These are phyloP conservation scores for Arrhopalites spinosus DNA, from an alignment of 2,888 invertebrate genomes.

Conservation along the genomic window DNA sequence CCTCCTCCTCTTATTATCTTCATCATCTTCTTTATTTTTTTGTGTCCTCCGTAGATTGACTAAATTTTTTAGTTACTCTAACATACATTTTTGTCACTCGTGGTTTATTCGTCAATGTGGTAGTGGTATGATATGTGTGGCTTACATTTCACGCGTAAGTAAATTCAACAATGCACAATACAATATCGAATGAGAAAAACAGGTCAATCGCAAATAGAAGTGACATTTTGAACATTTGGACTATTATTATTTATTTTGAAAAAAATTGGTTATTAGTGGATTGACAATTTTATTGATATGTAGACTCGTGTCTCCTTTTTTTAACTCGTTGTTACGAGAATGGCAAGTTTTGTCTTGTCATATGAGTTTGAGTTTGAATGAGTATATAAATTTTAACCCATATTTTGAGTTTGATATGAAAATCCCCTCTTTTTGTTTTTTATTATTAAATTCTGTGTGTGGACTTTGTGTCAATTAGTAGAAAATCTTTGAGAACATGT, in stretches of 20 bases:
- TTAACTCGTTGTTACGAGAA: no score
- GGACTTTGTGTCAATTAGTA: no score
- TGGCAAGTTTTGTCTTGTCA: no score
- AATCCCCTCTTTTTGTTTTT: no score
- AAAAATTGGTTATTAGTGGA: background rate
- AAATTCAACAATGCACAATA: slow-evolving; percentile 11
- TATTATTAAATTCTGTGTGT: no score
- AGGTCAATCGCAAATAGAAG: slow-evolving; percentile 17
- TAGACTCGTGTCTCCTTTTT: background rate
- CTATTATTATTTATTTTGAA: background rate
- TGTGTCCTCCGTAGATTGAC: background rate
- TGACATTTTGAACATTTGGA: background rate
- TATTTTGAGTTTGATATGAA: no score
- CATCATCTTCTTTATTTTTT: background rate
- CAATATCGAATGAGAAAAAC: background rate
- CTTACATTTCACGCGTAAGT: slow-evolving; percentile 31
- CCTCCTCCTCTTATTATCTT: background rate
- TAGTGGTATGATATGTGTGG: slow-evolving; percentile 3
- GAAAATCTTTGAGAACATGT: no score
- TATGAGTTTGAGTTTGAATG: no score
- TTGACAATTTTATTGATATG: background rate
- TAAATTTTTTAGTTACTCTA: slow-evolving; percentile 6
- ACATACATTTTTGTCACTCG: slow-evolving; percentile 21
- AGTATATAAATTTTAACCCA: no score
- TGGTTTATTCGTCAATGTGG: slow-evolving; percentile 14